These are phyloP conservation scores for Parauchenoglanis punctatus DNA, from an alignment of 2,797 vertebrate species.

Conservation along the genomic window DNA sequence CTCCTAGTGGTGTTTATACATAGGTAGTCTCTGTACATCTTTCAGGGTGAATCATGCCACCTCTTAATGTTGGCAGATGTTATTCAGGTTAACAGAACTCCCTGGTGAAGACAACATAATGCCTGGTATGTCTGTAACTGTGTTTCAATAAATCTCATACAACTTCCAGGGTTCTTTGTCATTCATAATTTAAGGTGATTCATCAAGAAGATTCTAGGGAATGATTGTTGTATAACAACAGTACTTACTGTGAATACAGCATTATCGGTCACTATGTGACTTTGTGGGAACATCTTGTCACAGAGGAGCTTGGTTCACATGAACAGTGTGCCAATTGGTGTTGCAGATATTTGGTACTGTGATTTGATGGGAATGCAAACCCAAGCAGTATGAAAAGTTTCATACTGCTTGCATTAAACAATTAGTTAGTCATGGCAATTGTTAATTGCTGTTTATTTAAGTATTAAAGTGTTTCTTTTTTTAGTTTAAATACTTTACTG, in stretches of 20 bases:
- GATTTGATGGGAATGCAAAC: not conserved
- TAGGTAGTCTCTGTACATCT: not conserved
- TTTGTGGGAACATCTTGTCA: not conserved
- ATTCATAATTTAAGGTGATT: not conserved
- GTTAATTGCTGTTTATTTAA: not conserved
- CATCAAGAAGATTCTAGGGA: not conserved
- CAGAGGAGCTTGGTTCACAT: not conserved
- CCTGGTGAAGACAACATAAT: not conserved
- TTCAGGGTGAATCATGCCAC: not conserved
- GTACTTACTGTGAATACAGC: not conserved
- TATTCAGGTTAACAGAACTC: not conserved
- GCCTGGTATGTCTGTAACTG: not conserved
- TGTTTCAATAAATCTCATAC: not conserved
- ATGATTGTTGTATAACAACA: not conserved
- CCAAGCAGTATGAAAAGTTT: not conserved
- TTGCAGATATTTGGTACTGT: not conserved
- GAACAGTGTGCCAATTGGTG: not conserved
- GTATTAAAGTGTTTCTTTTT: too few species aligned
- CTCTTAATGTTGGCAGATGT: not conserved
- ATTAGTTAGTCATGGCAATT: not conserved
- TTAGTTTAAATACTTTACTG: not conserved
- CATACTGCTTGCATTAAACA: not conserved
- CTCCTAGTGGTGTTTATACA: not conserved
- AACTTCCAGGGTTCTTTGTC: not conserved
- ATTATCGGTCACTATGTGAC: not conserved